Evolutionary conservation across 2,797 vertebrate species (phyloP), one percentile per base, ranked within the genome.

Genomic region (Thaleichthys pacificus): DNA sequence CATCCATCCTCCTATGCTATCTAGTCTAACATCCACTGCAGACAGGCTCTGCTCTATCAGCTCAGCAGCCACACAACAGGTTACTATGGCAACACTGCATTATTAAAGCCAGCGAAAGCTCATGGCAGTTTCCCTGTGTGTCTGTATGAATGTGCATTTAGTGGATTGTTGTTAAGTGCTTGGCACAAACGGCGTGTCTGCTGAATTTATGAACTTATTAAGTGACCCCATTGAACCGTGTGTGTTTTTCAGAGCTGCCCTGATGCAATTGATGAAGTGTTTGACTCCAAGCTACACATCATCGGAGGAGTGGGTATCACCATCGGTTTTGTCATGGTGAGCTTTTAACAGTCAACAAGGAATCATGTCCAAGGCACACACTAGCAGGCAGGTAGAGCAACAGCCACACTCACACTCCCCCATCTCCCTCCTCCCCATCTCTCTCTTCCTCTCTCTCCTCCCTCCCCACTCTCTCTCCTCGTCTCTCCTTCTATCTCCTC

Each of bases 251-350:
- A 98, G 97, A 32, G 92, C 2, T 99, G 97, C 76, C 95, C 94
- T 3, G 28, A 78, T 1, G 95, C 93, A 70, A 98, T 99, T 6
- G 89, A 94, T 0, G 91, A 97, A 0, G 91, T 98, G 82, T 97
- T 99, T 77, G 90, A 95, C 70, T 94, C 91, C 60, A 99, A 97
- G 75, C 84, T 99, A 60, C 95, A 98, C 67, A 93, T 98, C 82
- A 96, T 99, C 0, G 97, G 95, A 72, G 96, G 94, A 0, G 93
- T 95, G 42, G 97, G 96, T 66, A 92, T 99, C 47, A 90, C 91
- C 58, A 94, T 98, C n/a, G 96, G 94, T 0, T 83, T 97, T 28
- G 87, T 97, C 79, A 96, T 98, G 97, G 97, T 99, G 83, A 93
- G 95, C 9, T 3, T 26, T 0, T 5, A 83, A 69, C 28, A 58